phyloP scores from a whole-genome alignment of 2,797 vertebrate genomes.

The Microctenopoma steveboyesi region DNA sequence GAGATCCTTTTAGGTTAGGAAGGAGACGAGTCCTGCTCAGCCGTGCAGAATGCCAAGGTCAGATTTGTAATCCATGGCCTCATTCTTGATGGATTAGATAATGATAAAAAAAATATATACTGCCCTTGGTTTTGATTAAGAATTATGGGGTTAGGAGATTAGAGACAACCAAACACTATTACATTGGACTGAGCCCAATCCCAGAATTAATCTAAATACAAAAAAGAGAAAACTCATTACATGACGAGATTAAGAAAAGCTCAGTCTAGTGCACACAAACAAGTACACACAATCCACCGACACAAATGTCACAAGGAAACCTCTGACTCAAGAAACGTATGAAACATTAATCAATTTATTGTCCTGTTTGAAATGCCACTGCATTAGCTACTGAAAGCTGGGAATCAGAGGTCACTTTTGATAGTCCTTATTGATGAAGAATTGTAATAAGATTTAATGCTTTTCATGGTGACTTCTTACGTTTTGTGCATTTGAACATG shows the following conservation, averaged over 20 bases:
- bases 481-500: background rate
- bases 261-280: constrained; percentile 67
- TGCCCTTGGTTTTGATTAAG: constrained; percentile 91
- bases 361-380: constrained; percentile 44
- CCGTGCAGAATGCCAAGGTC: constrained; percentile 72
- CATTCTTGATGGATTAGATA: constrained; percentile 79
- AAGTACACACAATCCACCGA: constrained; percentile 33
- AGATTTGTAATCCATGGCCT: constrained; percentile 84
- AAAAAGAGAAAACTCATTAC: constrained; percentile 85
- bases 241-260: constrained; percentile 87
- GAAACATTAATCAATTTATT: constrained; percentile 32
- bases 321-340: constrained; percentile 32
- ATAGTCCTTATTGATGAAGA: constrained; percentile 23
- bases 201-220: constrained; percentile 91
- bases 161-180: constrained; percentile 87
- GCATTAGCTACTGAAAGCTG: constrained; percentile 12
- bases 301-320: constrained; percentile 47
- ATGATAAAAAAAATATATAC: constrained; percentile 75
- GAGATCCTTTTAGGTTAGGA: constrained; percentile 29
- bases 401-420: constrained; percentile 15
- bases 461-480: constrained; percentile 5
- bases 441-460: constrained; percentile 13
- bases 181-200: constrained; percentile 88
- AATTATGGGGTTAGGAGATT: constrained; percentile 91
- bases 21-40: constrained; percentile 43